Evolutionary conservation across 2,888 invertebrate species (phyloP).

Genomic region (Machimus atricapillus): DNA sequence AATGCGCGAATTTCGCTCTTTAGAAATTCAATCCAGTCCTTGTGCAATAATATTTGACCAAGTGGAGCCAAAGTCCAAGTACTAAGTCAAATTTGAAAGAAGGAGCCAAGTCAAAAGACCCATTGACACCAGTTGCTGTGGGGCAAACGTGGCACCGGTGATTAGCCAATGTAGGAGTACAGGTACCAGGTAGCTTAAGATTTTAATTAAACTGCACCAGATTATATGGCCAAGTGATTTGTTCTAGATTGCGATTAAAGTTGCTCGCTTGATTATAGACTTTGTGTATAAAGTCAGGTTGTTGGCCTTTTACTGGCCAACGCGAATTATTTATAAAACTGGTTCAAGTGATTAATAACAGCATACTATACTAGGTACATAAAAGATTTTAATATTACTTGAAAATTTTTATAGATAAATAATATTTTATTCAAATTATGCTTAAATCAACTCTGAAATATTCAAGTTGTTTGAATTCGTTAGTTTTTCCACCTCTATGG

Average conservation of each 20-base stretch:
- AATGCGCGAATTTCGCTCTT: not conserved
- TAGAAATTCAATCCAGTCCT: not conserved
- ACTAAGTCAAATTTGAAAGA: not conserved
- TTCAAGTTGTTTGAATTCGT: too few species aligned
- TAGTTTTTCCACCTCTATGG: too few species aligned
- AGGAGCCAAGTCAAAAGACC: not conserved
- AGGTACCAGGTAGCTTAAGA: conserved; percentile 22
- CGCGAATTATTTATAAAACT: not conserved
- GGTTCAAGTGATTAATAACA: conserved; percentile 5
- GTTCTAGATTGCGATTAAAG: conserved; percentile 27
- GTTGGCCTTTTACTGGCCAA: conserved; percentile 20
- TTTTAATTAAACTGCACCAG: conserved; percentile 23
- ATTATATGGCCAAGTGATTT: conserved; percentile 33
- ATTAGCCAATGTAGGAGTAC: conserved; percentile 25
- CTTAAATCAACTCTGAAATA: too few species aligned
- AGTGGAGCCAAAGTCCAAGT: not conserved
- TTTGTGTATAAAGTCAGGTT: not conserved
- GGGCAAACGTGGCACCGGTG: not conserved
- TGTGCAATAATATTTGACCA: not conserved
- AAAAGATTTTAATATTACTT: not conserved
- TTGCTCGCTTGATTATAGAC: conserved; percentile 24
- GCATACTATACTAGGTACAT: not conserved
- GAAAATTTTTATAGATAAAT: not conserved
- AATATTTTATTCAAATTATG: too few species aligned
- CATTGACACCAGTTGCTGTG: not conserved